Percentiles rank a stretch among this genome's conserved stretches.
These are phyloP conservation scores for Acrocera orbiculus DNA, from an alignment of 2,888 invertebrate genomes.

Conservation along the genomic window DNA sequence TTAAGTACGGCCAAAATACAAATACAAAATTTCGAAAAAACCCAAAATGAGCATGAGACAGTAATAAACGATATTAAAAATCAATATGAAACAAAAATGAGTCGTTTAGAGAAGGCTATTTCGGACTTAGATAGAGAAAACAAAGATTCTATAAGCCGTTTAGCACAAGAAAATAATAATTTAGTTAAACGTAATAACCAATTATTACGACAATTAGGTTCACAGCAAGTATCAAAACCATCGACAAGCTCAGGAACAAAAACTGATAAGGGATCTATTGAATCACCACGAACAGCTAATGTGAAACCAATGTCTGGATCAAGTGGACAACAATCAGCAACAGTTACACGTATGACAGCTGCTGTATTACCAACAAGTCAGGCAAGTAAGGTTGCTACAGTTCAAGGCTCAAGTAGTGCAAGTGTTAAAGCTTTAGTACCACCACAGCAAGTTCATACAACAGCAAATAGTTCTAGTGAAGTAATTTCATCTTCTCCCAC, in stretches of 20 bases:
- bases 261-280: constrained; percentile 38
- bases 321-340: constrained; percentile 29
- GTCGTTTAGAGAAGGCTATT: constrained; percentile 55
- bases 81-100: constrained; percentile 50
- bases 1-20: constrained; percentile 36
- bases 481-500: constrained; percentile 50
- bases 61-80: constrained; percentile 44
- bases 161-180: constrained; percentile 47
- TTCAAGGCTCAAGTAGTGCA: constrained; percentile 18
- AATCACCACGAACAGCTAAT: constrained; percentile 66
- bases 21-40: constrained; percentile 35
- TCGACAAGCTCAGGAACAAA: constrained; percentile 45
- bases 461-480: constrained; percentile 32
- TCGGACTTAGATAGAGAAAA: constrained; percentile 43
- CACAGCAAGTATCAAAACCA: constrained; percentile 48
- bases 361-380: constrained; percentile 56
- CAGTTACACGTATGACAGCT: constrained; percentile 48
- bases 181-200: constrained; percentile 50
- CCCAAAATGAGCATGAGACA: constrained; percentile 39
- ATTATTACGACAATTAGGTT: constrained; percentile 45
- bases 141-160: constrained; percentile 32
- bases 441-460: constrained; percentile 41
- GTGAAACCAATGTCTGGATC: constrained; percentile 84
- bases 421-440: constrained; percentile 38
- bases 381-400: constrained; percentile 36